Conservation (phyloP, 2,797 vertebrate genomes). For the Falco berigora region DNA sequence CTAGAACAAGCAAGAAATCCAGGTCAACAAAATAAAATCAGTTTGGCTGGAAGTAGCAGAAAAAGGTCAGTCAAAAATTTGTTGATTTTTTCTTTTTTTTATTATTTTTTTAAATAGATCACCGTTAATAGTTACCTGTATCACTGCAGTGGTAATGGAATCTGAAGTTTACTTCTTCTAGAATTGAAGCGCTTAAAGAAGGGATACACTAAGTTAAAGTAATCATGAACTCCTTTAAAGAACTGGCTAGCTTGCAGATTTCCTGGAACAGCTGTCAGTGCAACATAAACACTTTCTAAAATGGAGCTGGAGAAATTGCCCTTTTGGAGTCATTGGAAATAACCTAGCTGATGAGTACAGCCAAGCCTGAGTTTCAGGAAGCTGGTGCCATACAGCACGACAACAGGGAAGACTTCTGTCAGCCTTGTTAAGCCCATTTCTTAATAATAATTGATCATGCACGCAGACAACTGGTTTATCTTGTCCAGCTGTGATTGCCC, state of each 20-base stretch:
- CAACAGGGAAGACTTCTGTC: not conserved
- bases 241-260: conserved; percentile 30
- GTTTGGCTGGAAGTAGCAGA: not conserved
- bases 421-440: not conserved
- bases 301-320: conserved; percentile 18
- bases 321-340: conserved; percentile 20
- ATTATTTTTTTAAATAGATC: not conserved
- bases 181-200: not conserved
- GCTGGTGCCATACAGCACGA: not conserved
- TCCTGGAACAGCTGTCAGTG: conserved; percentile 1
- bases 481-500: not conserved
- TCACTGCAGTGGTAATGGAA: not conserved
- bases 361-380: not conserved
- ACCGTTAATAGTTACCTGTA: not conserved
- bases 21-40: not conserved
- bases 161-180: not conserved
- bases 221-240: not conserved
- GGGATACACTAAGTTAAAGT: not conserved
- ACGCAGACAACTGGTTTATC: not conserved
- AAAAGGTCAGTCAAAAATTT: not conserved
- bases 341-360: not conserved
- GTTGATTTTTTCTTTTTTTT: not conserved
- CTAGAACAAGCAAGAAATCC: not conserved
- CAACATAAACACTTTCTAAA: conserved; percentile 37
- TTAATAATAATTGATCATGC: not conserved